Evolutionary conservation across 2,113 vertebrate species (phyloP).

Genomic region (Scytalopus superciliaris): DNA sequence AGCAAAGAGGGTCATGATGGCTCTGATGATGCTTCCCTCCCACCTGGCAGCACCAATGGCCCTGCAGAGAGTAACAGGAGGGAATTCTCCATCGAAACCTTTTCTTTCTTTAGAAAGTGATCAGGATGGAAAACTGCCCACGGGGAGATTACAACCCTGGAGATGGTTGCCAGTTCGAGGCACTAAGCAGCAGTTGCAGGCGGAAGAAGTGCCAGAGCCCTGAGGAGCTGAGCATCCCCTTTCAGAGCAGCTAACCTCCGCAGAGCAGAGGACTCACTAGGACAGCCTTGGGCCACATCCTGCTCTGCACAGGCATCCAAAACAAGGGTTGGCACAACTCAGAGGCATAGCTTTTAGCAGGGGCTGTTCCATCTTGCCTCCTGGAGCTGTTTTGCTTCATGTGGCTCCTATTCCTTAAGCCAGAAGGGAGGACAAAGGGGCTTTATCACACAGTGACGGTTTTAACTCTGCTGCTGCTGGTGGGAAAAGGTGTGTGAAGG

Average conservation of each 20-base stretch:
- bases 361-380: neutral
- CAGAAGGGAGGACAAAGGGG: neutral
- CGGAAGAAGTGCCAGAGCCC: neutral
- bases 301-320: neutral
- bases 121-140: neutral
- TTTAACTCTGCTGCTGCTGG: neutral
- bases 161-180: neutral
- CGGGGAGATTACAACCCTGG: neutral
- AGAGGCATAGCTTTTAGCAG: neutral
- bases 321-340: neutral
- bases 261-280: neutral
- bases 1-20: neutral
- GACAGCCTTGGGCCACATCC: fast-evolving
- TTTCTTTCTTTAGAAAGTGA: neutral
- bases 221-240: fast-evolving
- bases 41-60: neutral
- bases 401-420: neutral
- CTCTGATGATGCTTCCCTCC: neutral
- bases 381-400: neutral
- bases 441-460: neutral
- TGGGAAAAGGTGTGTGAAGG: neutral
- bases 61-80: neutral
- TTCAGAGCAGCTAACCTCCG: fast-evolving
- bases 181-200: neutral
- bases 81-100: neutral